A percentile compares a stretch with the other conserved stretches of the same genome.
Conservation (phyloP, 2,888 invertebrate genomes). For the Andricus quercusramuli region DNA sequence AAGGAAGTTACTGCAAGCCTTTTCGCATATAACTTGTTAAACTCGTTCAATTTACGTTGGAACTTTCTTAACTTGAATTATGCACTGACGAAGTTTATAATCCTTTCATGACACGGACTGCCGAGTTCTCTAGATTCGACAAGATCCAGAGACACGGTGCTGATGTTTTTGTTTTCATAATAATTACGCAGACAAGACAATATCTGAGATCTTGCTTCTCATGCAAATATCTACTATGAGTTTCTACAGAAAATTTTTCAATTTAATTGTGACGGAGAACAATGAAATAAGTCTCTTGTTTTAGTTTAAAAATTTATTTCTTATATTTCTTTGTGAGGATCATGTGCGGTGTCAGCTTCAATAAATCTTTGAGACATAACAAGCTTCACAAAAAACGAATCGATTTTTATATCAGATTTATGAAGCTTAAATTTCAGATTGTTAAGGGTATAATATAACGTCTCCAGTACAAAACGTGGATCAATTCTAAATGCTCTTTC, state of each 20-base stretch:
- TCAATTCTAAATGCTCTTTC: too few relatives aligned
- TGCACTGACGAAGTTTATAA: conserved; percentile 42
- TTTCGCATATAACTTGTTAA: conserved; percentile 39
- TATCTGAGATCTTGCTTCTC: not conserved
- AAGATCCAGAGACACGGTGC: not conserved
- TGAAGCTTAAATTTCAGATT: too few relatives aligned
- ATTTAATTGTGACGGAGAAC: conserved; percentile 7
- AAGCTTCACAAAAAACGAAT: too few relatives aligned
- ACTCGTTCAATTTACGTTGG: conserved; percentile 36
- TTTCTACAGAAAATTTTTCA: not conserved
- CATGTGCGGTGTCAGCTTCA: not conserved
- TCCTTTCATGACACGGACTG: conserved; percentile 41
- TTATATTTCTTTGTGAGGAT: not conserved
- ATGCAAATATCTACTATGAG: not conserved
- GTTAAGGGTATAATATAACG: too few relatives aligned
- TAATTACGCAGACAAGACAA: conserved; percentile 6
- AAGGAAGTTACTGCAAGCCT: conserved; percentile 18
- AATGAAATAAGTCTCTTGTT: not conserved
- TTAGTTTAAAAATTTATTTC: not conserved
- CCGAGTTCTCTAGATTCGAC: conserved; percentile 31
- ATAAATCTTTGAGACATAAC: too few relatives aligned
- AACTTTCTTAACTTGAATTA: conserved; percentile 41
- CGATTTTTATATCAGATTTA: too few relatives aligned
- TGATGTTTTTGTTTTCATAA: conserved; percentile 30
- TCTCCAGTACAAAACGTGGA: too few relatives aligned